Evolutionary conservation across 1,140 invertebrate genomes (phyloP), one percentile per base, ranked within the genome.

Genomic region (Lanistes nyassanus): DNA sequence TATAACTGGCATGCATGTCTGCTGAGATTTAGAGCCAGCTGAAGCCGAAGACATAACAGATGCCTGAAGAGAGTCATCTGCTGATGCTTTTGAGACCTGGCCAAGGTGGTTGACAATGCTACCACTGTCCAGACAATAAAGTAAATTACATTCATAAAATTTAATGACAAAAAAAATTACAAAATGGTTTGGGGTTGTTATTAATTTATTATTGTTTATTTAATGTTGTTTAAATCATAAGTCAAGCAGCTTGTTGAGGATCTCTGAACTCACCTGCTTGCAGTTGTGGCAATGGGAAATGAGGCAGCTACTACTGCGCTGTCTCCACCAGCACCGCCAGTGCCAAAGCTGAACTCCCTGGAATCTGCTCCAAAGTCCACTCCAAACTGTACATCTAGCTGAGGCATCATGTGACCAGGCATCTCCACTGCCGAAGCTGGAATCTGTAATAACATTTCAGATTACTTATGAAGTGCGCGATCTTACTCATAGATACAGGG

Each of bases 391-490:
- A 98, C 95, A 91, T 97, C 96, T 66, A 98, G 91, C 81, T 94
- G 94, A 77, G 95, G 94, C 37, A 93, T 93, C 74, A 88, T 96
- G 88, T 97, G 96, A 68, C 95, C 95, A 60, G 92, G 97, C 97
- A 98, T 98, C 89, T 98, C 96, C 39, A 98, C 97, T 64, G 96
- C 97, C 76, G 93, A 95, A 26, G 95, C 92, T 51, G 96, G 97
- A 82, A 98, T 98, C 93, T 94, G 83, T 29, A 83, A 68, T 79
- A 72, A 16, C 19, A 60, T 60, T 60, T 11, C 26, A 26, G 58
- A 21, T 11, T 29, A n/a, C n/a, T n/a, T n/a, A n/a, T n/a, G n/a
- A n/a, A n/a, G n/a, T n/a, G n/a, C n/a, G n/a, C n/a, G n/a, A n/a
- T n/a, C n/a, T n/a, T n/a, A n/a, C n/a, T n/a, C n/a, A n/a, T n/a